Percentiles rank a stretch among this genome's conserved stretches.
Conservation (phyloP, 2,113 vertebrate species). For the Cyphomyrus discorhynchus region DNA sequence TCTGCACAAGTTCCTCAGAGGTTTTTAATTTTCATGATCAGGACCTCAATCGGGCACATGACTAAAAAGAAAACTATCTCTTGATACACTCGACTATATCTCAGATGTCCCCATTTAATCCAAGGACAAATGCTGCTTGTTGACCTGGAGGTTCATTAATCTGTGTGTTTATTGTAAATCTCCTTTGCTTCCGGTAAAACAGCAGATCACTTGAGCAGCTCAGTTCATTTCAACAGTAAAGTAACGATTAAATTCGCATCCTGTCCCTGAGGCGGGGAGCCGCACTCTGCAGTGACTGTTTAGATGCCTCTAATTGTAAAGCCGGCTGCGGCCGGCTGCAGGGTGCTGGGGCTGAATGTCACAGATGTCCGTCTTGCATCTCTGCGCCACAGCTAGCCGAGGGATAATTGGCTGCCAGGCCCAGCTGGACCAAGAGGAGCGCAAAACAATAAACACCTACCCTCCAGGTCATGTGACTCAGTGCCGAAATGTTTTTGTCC, state of each 20-base stretch:
- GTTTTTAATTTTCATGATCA: background rate
- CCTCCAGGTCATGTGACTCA: background rate
- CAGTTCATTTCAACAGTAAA: background rate
- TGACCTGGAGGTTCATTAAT: background rate
- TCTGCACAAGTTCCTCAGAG: background rate
- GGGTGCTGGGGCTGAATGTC: constrained; percentile 9
- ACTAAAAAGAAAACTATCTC: background rate
- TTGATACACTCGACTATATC: background rate
- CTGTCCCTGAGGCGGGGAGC: background rate
- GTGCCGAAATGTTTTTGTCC: background rate
- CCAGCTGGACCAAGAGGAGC: background rate
- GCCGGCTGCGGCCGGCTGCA: background rate
- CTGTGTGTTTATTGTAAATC: background rate
- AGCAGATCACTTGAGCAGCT: background rate
- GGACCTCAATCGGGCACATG: background rate
- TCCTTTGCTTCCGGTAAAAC: background rate
- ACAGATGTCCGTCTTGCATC: constrained; percentile 24
- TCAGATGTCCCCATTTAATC: background rate
- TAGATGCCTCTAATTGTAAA: background rate
- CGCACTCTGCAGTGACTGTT: background rate
- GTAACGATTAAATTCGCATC: background rate
- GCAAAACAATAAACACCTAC: background rate
- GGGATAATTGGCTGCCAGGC: background rate
- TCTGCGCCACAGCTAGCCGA: background rate
- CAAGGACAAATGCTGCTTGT: background rate